Conservation (phyloP, 1,140 invertebrate species). For the Euwallacea fornicatus region DNA sequence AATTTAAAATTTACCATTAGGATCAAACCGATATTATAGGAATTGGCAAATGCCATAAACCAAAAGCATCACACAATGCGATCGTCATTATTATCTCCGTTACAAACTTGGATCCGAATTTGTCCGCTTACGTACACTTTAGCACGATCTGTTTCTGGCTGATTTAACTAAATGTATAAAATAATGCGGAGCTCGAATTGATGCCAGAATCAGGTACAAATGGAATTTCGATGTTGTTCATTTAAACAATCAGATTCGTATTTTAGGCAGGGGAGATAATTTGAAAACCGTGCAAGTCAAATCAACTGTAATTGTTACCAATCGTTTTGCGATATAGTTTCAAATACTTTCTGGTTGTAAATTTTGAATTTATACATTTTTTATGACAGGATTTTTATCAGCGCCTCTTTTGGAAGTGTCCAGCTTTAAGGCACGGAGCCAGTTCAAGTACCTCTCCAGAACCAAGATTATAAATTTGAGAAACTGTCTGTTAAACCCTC, state of each 20-base stretch:
- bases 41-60: too few species aligned
- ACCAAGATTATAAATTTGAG: too few species aligned
- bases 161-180: conserved; percentile 16
- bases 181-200: conserved; percentile 10
- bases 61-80: too few species aligned
- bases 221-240: conserved; percentile 31
- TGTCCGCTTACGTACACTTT: not conserved
- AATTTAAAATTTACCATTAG: too few species aligned
- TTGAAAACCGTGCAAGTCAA: conserved; percentile 34
- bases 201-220: conserved; percentile 25
- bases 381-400: too few species aligned
- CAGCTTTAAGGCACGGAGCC: too few species aligned
- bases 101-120: conserved; percentile 7
- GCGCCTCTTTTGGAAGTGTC: too few species aligned
- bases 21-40: too few species aligned
- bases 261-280: conserved; percentile 26
- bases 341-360: too few species aligned
- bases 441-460: too few species aligned
- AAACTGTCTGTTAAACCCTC: too few species aligned
- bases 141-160: conserved; percentile 6
- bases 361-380: too few species aligned
- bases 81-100: conserved; percentile 1
- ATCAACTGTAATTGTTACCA: conserved; percentile 33
- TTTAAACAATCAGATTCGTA: conserved; percentile 20
- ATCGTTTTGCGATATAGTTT: not conserved